Percentiles rank a stretch among this genome's conserved stretches.
phyloP scores from a whole-genome alignment of 2,888 invertebrate species.

The Keiferia lycopersicella region DNA sequence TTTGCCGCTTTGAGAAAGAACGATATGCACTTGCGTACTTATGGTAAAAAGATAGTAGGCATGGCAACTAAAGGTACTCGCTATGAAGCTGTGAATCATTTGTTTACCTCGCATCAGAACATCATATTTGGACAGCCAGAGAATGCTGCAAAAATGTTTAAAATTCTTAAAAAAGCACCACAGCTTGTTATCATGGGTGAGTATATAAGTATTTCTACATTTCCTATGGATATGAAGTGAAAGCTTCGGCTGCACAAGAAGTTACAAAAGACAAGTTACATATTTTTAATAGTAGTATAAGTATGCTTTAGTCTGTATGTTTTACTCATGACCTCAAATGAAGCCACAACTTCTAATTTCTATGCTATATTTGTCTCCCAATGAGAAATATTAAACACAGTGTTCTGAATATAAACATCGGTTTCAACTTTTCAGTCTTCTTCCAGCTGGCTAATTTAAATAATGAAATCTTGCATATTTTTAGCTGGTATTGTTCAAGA shows the following conservation, averaged over 20 bases:
- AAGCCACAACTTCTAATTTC: too few species aligned
- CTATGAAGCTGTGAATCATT: slow-evolving; percentile 84
- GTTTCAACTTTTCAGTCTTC: too few species aligned
- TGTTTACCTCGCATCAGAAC: slow-evolving; percentile 84
- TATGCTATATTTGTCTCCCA: too few species aligned
- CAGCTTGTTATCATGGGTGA: slow-evolving; percentile 86
- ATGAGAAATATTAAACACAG: too few species aligned
- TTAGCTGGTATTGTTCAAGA: slow-evolving; percentile 88
- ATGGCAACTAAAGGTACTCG: slow-evolving; percentile 85
- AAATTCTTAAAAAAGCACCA: slow-evolving; percentile 85
- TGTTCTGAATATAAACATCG: too few species aligned
- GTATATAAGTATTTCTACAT: slow-evolving; percentile 34
- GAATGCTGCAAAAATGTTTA: slow-evolving; percentile 82
- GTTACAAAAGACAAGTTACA: too few species aligned
- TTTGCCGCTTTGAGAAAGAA: slow-evolving; percentile 83
- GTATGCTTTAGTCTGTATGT: too few species aligned
- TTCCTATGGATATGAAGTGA: too few species aligned
- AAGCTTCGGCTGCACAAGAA: too few species aligned
- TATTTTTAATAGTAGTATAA: too few species aligned
- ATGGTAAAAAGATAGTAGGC: slow-evolving; percentile 83
- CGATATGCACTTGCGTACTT: slow-evolving; percentile 85
- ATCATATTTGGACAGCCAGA: slow-evolving; percentile 87
- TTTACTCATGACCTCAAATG: too few species aligned
- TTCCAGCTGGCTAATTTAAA: too few species aligned
- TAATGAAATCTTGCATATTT: background rate